Conservation (phyloP, 2,888 invertebrate genomes). For the Microctonus hyperodae region DNA sequence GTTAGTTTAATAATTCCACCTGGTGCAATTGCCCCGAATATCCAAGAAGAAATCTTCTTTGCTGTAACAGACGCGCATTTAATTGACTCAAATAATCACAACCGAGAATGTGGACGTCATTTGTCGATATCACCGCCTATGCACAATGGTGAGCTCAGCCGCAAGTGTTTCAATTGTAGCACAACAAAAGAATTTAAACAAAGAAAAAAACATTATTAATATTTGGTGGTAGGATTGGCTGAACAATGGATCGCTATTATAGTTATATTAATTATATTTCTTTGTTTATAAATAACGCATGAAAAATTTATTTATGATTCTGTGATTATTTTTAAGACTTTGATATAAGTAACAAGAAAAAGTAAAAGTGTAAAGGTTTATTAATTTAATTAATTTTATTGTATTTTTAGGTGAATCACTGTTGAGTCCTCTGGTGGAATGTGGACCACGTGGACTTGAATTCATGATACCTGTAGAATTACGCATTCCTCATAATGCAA, state of each 20-base stretch:
- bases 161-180: too few relatives aligned
- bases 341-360: background rate
- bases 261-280: too few relatives aligned
- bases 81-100: constrained; percentile 72
- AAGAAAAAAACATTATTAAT: too few relatives aligned
- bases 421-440: constrained; percentile 94
- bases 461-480: constrained; percentile 90
- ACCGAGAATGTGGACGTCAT: constrained; percentile 50
- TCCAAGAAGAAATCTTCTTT: constrained; percentile 92
- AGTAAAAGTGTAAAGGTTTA: background rate
- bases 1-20: constrained; percentile 89
- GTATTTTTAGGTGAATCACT: constrained; percentile 83
- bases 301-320: background rate
- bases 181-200: too few relatives aligned
- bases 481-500: constrained; percentile 86
- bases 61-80: constrained; percentile 84
- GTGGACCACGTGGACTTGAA: constrained; percentile 92
- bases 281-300: background rate
- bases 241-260: background rate
- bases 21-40: constrained; percentile 83
- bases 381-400: background rate
- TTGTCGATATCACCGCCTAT: constrained; percentile 57
- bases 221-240: constrained; percentile 34
- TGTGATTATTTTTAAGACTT: background rate
- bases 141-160: constrained; percentile 55